phyloP scores from a whole-genome alignment of 2,113 vertebrate species.

The Carettochelys insculpta region DNA sequence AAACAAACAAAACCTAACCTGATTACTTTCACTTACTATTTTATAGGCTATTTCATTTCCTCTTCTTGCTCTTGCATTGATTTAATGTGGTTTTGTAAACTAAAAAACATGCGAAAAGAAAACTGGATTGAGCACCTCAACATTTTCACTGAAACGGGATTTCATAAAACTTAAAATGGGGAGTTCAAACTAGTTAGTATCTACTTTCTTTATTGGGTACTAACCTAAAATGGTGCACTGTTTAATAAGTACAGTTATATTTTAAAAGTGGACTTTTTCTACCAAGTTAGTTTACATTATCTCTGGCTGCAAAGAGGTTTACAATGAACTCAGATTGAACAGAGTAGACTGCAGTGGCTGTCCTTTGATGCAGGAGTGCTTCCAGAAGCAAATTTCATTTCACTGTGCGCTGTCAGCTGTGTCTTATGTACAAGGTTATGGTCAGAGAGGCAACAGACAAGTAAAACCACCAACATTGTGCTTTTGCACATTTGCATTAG shows the following conservation, averaged over 20 bases:
- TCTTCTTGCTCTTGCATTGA: neutral
- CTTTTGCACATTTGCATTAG: neutral
- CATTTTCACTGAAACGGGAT: no score
- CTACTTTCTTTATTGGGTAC: neutral
- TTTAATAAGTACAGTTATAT: neutral
- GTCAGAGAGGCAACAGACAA: neutral
- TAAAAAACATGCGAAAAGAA: neutral
- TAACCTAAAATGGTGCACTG: neutral
- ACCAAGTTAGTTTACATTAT: neutral
- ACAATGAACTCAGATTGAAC: neutral
- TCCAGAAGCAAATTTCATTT: slow-evolving; percentile 31
- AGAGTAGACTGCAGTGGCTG: rapidly evolving
- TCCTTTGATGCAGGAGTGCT: neutral
- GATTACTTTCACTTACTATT: neutral
- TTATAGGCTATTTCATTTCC: neutral
- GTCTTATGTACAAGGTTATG: slow-evolving; percentile 8
- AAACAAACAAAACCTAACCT: neutral
- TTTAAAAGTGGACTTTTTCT: neutral
- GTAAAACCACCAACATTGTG: neutral
- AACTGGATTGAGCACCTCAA: no score
- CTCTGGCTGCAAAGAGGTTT: neutral
- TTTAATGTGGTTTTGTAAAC: neutral
- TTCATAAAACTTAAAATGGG: neutral
- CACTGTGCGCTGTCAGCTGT: neutral
- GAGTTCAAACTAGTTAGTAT: neutral